Conservation (phyloP, 2,888 invertebrate species). For the Eutolmus rufibarbis region DNA sequence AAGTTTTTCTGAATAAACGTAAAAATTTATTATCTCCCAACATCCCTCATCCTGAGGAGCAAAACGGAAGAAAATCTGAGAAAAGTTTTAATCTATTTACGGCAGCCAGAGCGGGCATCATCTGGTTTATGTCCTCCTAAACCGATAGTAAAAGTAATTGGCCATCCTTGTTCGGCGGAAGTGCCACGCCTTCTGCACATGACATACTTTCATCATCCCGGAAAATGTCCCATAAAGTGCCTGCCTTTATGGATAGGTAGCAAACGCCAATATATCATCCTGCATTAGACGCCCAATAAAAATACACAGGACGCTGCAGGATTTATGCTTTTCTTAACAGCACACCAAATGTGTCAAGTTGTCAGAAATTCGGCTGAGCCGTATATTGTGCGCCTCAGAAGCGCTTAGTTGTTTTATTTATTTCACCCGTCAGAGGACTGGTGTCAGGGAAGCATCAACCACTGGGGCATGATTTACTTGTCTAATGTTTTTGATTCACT, state of each 20-base stretch:
- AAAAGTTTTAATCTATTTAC: conserved; percentile 37
- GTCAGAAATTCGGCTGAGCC: conserved; percentile 10
- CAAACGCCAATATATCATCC: conserved; percentile 22
- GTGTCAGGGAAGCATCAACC: not conserved
- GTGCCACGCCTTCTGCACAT: not conserved
- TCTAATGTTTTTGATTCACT: not conserved
- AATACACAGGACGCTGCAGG: not conserved
- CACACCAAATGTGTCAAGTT: conserved; percentile 30
- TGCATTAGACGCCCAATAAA: conserved; percentile 31
- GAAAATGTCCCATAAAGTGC: conserved; percentile 9
- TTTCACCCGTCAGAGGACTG: not conserved
- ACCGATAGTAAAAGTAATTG: conserved; percentile 33
- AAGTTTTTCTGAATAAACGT: not conserved
- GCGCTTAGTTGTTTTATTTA: conserved; percentile 13
- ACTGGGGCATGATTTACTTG: not conserved
- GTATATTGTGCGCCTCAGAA: not conserved
- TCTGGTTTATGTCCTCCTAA: conserved; percentile 32
- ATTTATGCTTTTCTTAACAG: conserved; percentile 25
- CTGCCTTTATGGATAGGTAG: conserved; percentile 14
- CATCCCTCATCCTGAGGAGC: not conserved
- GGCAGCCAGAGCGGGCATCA: not conserved
- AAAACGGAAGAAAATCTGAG: not conserved
- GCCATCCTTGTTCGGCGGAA: not conserved
- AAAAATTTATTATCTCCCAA: not conserved
- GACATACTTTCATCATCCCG: not conserved